Base-by-base conservation (phyloP, 2,797 vertebrate species). In the Anas capensis region DNA sequence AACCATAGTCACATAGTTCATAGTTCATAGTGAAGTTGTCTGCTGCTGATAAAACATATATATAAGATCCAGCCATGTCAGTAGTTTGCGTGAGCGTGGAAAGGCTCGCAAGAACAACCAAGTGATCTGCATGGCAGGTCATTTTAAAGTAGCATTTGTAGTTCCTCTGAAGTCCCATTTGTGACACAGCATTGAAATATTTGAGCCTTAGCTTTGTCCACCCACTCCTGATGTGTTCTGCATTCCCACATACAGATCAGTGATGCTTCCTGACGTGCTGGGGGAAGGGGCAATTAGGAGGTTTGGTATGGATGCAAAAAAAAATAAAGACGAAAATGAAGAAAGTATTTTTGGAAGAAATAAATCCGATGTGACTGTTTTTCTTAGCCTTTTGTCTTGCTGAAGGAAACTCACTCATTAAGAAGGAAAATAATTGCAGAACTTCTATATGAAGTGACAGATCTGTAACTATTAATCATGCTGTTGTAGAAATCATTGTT, bases 391-490 rank as follows among this genome's bases (percentile, higher is more conserved):
- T 94, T 90, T 94, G 65, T 77, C 78, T 76, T 92, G 48, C 34
- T 86, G 53, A 91, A 83, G 53, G 65, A 79, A 93, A 62, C 31
- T 49, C 44, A 44, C 96, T 97, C 78, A 85, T 96, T 84, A 94
- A 91, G 88, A 56, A 81, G 36, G n/a, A 88, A 95, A 97, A 83
- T 81, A 95, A 94, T 96, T 94, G 88, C 70, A 93, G 89, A 96
- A 96, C 38, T 92, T 95, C 57, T 90, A 6, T 93, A 64, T 57
- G 34, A 97, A 95, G 42, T 79, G 82, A 76, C 57, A 88, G 65
- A 77, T 94, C 51, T 87, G 72, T 84, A 94, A 85, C 71, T 79
- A 38, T 82, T 94, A 92, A 94, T 93, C 85, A 69, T 83, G 62
- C 72, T 90, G 70, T 87, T 81, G 33, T 14, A 90, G 75, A 93